Evolutionary conservation across 2,797 vertebrate genomes (phyloP).

Genomic region (Enteromius thamalakanensis): DNA sequence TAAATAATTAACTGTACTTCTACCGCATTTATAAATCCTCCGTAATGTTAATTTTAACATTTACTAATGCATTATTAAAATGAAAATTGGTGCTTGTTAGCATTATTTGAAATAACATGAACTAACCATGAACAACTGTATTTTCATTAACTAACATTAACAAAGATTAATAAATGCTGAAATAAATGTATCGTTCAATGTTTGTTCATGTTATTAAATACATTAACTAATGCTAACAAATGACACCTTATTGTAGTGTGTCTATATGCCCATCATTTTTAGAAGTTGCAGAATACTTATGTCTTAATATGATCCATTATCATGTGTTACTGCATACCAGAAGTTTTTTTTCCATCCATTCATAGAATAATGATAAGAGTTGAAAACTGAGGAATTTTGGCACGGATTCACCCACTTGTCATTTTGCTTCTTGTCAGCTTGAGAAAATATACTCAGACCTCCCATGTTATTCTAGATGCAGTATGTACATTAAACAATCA

Average conservation of each 20-base stretch:
- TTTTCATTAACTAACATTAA: background rate
- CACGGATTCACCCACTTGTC: background rate
- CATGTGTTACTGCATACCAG: background rate
- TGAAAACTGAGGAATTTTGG: constrained; percentile 1
- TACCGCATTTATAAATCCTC: background rate
- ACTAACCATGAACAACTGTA: background rate
- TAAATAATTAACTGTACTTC: background rate
- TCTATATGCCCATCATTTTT: background rate
- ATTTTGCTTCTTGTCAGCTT: constrained; percentile 4
- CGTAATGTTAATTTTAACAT: background rate
- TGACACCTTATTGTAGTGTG: background rate
- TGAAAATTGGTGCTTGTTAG: background rate
- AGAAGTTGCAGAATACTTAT: background rate
- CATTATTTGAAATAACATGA: background rate
- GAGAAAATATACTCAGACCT: background rate
- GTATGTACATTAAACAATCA: background rate
- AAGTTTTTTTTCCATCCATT: background rate
- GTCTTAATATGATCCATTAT: background rate
- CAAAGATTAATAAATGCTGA: background rate
- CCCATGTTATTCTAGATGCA: background rate
- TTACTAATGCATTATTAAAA: background rate
- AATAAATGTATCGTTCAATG: background rate
- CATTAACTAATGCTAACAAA: background rate
- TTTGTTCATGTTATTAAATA: background rate
- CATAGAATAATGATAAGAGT: background rate